Percentiles rank a stretch among this genome's conserved stretches.
phyloP scores from a whole-genome alignment of 1,140 invertebrate species.

The Leptinotarsa defecta region DNA sequence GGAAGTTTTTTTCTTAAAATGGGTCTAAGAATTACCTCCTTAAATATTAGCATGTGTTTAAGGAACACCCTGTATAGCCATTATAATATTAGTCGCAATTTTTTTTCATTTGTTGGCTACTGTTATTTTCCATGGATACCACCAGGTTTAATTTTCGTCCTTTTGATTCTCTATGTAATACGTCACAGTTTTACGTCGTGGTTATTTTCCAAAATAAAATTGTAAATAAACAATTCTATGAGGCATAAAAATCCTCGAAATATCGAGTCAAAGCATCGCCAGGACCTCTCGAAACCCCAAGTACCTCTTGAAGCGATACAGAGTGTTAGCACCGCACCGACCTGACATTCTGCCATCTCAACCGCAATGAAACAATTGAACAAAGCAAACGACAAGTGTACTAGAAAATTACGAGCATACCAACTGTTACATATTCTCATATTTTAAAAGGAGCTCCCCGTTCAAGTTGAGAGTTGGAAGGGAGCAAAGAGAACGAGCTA shows the following conservation, averaged over 20 bases:
- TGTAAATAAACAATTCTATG: no score
- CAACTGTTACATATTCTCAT: slow-evolving; percentile 42
- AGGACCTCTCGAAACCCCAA: not conserved
- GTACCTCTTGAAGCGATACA: not conserved
- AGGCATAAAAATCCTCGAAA: not conserved
- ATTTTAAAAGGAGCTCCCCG: slow-evolving; percentile 31
- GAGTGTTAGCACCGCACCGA: not conserved
- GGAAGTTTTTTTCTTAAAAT: no score
- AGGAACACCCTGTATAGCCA: no score
- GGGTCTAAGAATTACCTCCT: no score
- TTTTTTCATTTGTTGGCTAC: no score
- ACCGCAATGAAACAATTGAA: slow-evolving; percentile 17
- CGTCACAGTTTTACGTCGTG: no score
- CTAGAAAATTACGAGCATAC: slow-evolving; percentile 40
- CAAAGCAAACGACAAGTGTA: slow-evolving; percentile 37
- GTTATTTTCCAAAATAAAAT: no score
- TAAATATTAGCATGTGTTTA: no score
- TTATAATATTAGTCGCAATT: no score
- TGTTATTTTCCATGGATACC: no score
- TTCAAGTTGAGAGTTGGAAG: slow-evolving; percentile 11
- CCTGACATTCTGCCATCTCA: not conserved
- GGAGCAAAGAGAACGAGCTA: not conserved
- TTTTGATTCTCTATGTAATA: no score
- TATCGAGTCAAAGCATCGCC: not conserved
- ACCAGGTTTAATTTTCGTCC: no score